Base-by-base conservation (phyloP, 2,113 vertebrate genomes). In the Anoura caudifer region DNA sequence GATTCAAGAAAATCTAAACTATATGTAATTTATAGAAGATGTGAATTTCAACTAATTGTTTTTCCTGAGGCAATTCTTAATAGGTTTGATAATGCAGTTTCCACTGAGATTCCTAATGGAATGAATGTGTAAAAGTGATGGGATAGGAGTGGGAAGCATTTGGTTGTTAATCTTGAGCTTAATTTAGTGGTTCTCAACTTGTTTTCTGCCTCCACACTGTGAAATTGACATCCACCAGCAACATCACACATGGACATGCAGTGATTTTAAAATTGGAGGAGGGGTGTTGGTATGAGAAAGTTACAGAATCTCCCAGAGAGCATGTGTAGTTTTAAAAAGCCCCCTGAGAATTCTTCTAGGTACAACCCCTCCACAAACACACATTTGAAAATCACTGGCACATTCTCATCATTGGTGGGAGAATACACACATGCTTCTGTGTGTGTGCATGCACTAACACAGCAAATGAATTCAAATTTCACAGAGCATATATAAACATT, bases 51-150 rank as follows among this genome's bases (percentile, higher is more conserved):
- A 75, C 54, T 95, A 93, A 92, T 81, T 91, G 67, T 84, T 94
- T 96, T 94, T 93, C 50, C 56, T 65, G 73, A 93, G 82, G 56
- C 63, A 93, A 47, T 86, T 94, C 92, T 90, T 69, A 96, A 80
- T 95, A 69, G 47, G 56, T 50, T 73, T 87, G 15, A 79, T 94
- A 91, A 83, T 94, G 41, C 20, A 52, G 3, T 95, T 95, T 84
- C 75, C 38, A 17, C 36, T 90, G 47, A n/a, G 28, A 94, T 89
- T 96, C 26, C 50, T 95, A 84, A 84, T 33, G 16, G 43, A 89
- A 85, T 59, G 36, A 17, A 80, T 81, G 20, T 89, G 16, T 86
- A 91, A 94, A 95, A 89, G n/a, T 91, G 33, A 61, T 82, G 22
- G 26, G 33, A 88, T 28, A 90, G 52, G 69, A 88, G 47, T 63